These are phyloP conservation scores for Nudaria mundana DNA, from an alignment of 2,888 invertebrate genomes.

Conservation along the genomic window DNA sequence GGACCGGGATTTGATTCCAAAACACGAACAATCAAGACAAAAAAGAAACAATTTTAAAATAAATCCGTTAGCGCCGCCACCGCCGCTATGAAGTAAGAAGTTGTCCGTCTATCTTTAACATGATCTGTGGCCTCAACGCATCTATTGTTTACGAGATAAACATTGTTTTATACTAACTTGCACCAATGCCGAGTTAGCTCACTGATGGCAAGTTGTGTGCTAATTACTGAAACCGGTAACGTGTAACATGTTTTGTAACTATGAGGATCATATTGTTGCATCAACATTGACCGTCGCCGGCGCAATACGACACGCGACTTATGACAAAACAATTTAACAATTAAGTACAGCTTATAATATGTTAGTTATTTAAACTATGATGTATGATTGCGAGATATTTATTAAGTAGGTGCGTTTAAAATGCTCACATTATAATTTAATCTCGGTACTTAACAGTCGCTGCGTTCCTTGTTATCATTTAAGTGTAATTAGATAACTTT, in stretches of 20 bases:
- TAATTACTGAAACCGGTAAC: constrained; percentile 36
- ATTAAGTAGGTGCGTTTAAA: neutral
- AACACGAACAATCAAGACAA: too few species aligned
- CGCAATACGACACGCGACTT: constrained; percentile 47
- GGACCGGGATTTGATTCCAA: too few species aligned
- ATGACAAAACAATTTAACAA: constrained; percentile 54
- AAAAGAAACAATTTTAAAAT: too few species aligned
- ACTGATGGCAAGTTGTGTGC: constrained; percentile 37
- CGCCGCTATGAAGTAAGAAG: neutral
- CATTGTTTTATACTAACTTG: constrained; percentile 46
- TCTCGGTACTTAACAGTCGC: too few species aligned
- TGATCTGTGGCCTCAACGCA: constrained; percentile 8
- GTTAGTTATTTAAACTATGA: constrained; percentile 25
- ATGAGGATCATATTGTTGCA: constrained; percentile 37
- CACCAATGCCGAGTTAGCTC: constrained; percentile 35
- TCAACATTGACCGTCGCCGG: constrained; percentile 36
- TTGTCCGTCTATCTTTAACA: neutral
- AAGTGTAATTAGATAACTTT: too few species aligned
- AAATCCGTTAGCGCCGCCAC: too few species aligned
- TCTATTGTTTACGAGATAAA: constrained; percentile 47
- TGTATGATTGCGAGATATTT: neutral
- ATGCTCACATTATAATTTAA: neutral
- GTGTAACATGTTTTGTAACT: constrained; percentile 23
- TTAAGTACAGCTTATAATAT: constrained; percentile 41
- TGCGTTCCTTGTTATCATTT: too few species aligned